Base-by-base conservation (phyloP, 2,888 invertebrate genomes). In the Drosophila tripunctata region DNA sequence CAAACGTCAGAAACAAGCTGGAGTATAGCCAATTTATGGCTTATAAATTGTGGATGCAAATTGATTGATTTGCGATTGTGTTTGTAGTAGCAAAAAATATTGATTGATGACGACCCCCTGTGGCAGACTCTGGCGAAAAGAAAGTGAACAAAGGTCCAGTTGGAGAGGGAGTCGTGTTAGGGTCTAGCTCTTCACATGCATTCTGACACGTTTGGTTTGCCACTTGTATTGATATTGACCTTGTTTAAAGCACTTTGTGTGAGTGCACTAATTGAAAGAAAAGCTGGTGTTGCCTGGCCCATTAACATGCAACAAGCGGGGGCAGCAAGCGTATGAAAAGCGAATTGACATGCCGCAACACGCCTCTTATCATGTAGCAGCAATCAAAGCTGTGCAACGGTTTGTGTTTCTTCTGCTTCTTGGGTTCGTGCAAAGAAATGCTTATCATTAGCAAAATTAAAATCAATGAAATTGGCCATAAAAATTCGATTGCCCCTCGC, bases 141-240 rank as follows among this genome's bases (percentile, higher is more conserved):
- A 84, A 82, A 82, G 81, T 77, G 64, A 73, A 35, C 55, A 65
- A 57, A 61, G 54, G 64, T 71, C 38, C 55, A 62, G 40, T 50
- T 15, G 15, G 17, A 24, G 27, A 6, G 19, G 15, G 24, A n/a
- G 14, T 19, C 22, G 19, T 12, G 14, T 14, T n/a, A n/a, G 22
- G 27, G 8, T 27, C 27, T 10, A 27, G 35, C 43, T 62, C 40
- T 70, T 65, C 48, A 76, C 55, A 61, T 56, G 67, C 87, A 88
- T 89, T 89, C 77, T 78, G 69, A 68, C 88, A 88, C 89, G 88
- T 86, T 67, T 69, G 66, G 43, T 38, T n/a, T 60, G 67, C 58
- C 60, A 71, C 75, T 67, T 76, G 15, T 22, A 79, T 80, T 90
- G 90, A 90, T 90, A 90, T 90, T 90, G 90, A 90, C 90, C 90